These are phyloP conservation scores for Otis tarda DNA, from an alignment of 2,113 vertebrate species.

Conservation along the genomic window DNA sequence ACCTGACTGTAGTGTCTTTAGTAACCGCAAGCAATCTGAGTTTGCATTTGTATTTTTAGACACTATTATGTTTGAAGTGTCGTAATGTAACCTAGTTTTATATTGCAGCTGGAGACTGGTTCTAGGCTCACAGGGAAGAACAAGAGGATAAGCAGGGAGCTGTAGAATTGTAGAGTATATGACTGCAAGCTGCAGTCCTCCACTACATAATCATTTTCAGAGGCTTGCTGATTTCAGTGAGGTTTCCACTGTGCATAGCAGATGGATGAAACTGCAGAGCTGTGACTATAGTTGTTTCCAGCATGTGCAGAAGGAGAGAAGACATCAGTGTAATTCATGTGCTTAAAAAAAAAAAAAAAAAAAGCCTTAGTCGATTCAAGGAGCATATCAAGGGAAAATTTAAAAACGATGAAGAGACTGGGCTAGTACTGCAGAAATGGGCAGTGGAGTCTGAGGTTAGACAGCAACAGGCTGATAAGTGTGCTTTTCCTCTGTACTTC, in stretches of 20 bases:
- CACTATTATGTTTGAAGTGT: background rate
- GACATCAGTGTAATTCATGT: background rate
- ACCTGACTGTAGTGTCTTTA: background rate
- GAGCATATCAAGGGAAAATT: background rate
- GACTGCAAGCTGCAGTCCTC: background rate
- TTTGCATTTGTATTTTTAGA: background rate
- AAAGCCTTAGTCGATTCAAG: background rate
- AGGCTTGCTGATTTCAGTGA: background rate
- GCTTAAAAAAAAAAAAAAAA: no score
- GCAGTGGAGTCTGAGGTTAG: background rate
- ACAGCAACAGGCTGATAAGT: background rate
- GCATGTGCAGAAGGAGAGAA: background rate
- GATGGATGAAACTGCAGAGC: background rate
- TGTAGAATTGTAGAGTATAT: background rate
- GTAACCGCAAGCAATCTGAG: background rate
- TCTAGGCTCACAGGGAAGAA: background rate
- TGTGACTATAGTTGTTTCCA: background rate
- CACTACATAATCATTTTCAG: fast-evolving
- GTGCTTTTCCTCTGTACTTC: background rate
- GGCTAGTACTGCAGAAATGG: background rate
- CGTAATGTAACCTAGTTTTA: background rate
- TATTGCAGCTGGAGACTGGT: background rate
- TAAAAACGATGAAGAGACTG: background rate
- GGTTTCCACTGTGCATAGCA: background rate
- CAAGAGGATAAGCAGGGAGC: background rate